Conservation (phyloP, 2,888 invertebrate species). For the Gymnosoma rotundatum region DNA sequence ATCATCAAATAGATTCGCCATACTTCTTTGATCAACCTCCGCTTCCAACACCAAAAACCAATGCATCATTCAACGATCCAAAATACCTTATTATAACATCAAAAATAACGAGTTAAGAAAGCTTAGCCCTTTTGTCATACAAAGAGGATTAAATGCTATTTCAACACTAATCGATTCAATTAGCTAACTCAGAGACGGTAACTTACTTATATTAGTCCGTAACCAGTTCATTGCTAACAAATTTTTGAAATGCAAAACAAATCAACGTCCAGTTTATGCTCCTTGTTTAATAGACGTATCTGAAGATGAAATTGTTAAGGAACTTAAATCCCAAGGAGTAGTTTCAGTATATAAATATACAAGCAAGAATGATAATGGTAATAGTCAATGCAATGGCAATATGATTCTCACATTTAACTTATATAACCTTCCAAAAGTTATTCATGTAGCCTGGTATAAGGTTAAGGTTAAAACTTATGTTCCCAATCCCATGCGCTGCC, state of each 20-base stretch:
- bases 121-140: background rate
- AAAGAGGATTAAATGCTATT: background rate
- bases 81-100: background rate
- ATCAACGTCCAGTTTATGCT: background rate
- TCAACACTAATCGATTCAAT: conserved; percentile 12
- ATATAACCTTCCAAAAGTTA: conserved; percentile 6
- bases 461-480: conserved; percentile 12
- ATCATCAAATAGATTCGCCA: too few relatives aligned
- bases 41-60: too few relatives aligned
- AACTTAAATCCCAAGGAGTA: conserved; percentile 23
- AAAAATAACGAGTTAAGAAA: background rate
- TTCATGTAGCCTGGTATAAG: conserved; percentile 25
- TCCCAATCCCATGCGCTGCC: conserved; percentile 39
- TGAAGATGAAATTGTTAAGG: conserved; percentile 23
- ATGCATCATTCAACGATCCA: too few relatives aligned
- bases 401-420: conserved; percentile 1
- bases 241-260: background rate
- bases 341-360: conserved; percentile 25
- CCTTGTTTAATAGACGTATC: conserved; percentile 7
- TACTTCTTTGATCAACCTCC: too few relatives aligned
- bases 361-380: background rate
- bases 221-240: background rate
- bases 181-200: conserved; percentile 9
- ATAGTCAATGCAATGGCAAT: background rate
- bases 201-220: background rate